These are phyloP conservation scores for Amphiura filiformis DNA, from an alignment of 35 echinoderm and acorn worm species.

Conservation along the genomic window DNA sequence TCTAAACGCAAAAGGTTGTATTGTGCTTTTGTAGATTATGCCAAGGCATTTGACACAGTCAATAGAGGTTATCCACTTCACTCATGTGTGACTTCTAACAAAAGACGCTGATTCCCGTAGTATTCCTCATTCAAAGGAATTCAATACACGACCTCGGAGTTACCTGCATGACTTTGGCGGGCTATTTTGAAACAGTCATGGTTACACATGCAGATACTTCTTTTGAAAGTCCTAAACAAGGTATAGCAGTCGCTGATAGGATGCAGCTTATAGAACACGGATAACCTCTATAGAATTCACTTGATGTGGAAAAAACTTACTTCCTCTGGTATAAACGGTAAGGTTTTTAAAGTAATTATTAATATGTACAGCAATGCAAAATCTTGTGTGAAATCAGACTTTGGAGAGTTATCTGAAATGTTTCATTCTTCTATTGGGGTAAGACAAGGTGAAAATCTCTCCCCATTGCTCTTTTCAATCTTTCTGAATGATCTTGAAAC, in stretches of 20 bases:
- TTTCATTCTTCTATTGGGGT: constrained; percentile 19
- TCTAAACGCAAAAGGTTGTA: background rate
- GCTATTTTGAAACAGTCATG: too few relatives aligned
- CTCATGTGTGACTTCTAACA: too few relatives aligned
- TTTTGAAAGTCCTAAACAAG: too few relatives aligned
- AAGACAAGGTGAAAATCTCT: constrained; percentile 26
- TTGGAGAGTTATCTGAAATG: background rate
- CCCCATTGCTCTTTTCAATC: constrained; percentile 10
- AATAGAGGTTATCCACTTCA: too few relatives aligned
- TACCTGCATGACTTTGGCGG: too few relatives aligned
- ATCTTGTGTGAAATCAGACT: background rate
- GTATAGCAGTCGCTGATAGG: too few relatives aligned
- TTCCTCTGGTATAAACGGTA: constrained; percentile 15
- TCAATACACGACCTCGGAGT: too few relatives aligned
- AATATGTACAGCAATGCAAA: constrained; percentile 12
- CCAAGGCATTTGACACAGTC: background rate
- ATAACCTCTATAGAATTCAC: background rate
- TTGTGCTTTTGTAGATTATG: background rate
- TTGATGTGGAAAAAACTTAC: background rate
- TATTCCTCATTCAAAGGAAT: too few relatives aligned
- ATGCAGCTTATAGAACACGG: too few relatives aligned
- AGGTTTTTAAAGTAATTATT: background rate
- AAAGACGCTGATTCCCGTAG: too few relatives aligned
- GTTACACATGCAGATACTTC: too few relatives aligned
- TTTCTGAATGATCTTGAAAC: background rate